Evolutionary conservation across 2,888 invertebrate species (phyloP).

Genomic region (Tineola bisselliella): DNA sequence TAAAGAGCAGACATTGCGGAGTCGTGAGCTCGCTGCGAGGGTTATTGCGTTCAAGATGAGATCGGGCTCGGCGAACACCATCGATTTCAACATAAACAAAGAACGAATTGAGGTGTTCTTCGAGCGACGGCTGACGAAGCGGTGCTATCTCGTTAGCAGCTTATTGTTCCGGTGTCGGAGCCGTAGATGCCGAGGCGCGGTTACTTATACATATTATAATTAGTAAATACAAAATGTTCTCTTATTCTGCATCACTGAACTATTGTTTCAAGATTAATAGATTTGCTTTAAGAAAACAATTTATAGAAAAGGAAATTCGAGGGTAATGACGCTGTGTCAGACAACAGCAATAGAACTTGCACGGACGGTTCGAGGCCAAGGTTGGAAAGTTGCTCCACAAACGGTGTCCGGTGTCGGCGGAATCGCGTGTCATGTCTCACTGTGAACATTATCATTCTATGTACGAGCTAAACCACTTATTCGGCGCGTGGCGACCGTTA

Average conservation of each 20-base stretch:
- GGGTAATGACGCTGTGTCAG: conserved; percentile 4
- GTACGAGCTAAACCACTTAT: conserved; percentile 63
- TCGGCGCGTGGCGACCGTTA: conserved; percentile 62
- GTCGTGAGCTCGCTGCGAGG: conserved; percentile 57
- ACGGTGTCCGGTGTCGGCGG: conserved; percentile 39
- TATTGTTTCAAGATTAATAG: background rate
- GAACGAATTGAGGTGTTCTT: conserved; percentile 51
- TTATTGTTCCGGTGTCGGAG: conserved; percentile 32
- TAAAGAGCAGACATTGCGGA: conserved; percentile 55
- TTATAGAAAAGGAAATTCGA: conserved; percentile 12
- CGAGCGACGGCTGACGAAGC: conserved; percentile 30
- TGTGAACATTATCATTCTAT: conserved; percentile 59
- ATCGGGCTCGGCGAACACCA: conserved; percentile 38
- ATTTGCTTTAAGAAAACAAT: background rate
- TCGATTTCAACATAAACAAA: conserved; percentile 48
- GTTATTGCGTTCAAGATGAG: conserved; percentile 58
- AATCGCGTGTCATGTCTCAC: conserved; percentile 53
- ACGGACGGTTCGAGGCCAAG: conserved; percentile 30
- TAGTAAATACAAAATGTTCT: conserved; percentile 24
- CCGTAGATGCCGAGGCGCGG: conserved; percentile 17
- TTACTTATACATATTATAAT: conserved; percentile 23
- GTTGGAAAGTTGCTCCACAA: conserved; percentile 52
- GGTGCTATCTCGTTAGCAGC: conserved; percentile 43
- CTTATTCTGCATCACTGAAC: conserved; percentile 20
- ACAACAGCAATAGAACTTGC: background rate